Base-by-base conservation (phyloP, 2,888 invertebrate genomes). In the Synergus gifuensis region DNA sequence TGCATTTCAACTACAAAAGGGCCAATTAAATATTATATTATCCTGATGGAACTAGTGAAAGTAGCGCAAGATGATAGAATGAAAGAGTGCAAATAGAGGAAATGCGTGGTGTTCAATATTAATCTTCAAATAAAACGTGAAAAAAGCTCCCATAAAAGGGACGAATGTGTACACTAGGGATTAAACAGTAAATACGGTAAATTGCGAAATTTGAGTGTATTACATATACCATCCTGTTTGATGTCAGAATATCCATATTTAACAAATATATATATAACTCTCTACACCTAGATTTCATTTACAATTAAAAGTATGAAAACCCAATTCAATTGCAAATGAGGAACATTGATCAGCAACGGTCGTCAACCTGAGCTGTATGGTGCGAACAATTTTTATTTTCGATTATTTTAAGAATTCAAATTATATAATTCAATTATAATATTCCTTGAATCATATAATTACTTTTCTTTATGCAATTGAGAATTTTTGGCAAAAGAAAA, bases 181-280 rank as follows among this genome's bases (percentile, higher is more conserved):
- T 66, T 66, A 66, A 42, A 18, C 66, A 66, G 66, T 66, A 66
- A 42, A 66, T 42, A 66, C 66, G 42, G 66, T 11, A 42, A 66
- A 40, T 42, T 40, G 66, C 18, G 42, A 44, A 66, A 66, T 66
- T 40, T 42, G 8, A 66, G 42, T 42, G 64, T 11, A n/a, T 18
- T 44, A 42, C 18, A 16, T 42, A 9, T 44, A 2, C 42, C n/a
- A 42, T 16, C 66, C n/a, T 66, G n/a, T 42, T 42, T 18, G 11
- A 36, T 54, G 54, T 9, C n/a, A n/a, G 8, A 54, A 54, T 8
- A 7, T n/a, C n/a, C n/a, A 54, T 54, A 54, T 54, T 54, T 54
- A 18, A n/a, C 54, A n/a, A 54, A n/a, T 54, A n/a, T 54, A n/a
- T 54, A 54, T 54, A n/a, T 8, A 14, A 54, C n/a, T 9, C n/a